Conservation (phyloP, 1,140 invertebrate genomes). For the Nymphalis io region DNA sequence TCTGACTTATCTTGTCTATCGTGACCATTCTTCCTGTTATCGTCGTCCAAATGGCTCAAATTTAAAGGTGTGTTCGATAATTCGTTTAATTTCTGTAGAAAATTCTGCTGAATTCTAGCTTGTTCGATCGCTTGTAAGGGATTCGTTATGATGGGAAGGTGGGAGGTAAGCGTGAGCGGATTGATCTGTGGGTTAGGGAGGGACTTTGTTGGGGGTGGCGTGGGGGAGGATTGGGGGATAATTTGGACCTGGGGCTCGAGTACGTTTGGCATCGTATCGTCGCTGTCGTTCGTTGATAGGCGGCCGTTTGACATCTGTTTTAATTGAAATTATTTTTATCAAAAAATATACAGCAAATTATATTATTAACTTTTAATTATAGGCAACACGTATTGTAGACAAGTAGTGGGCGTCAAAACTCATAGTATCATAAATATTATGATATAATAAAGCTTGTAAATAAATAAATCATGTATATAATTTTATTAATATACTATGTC, state of each 20-base stretch:
- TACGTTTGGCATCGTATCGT: conserved; percentile 73
- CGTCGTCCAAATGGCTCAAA: conserved; percentile 74
- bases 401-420: no score
- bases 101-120: conserved; percentile 63
- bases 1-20: conserved; percentile 52
- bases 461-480: no score
- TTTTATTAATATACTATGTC: no score
- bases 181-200: conserved; percentile 43
- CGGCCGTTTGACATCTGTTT: conserved; percentile 72
- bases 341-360: not conserved
- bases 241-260: conserved; percentile 74
- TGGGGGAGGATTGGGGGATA: conserved; percentile 64
- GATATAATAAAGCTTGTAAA: no score
- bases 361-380: no score
- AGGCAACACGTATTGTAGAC: no score
- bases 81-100: conserved; percentile 70
- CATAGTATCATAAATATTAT: no score
- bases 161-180: conserved; percentile 40
- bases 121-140: conserved; percentile 68
- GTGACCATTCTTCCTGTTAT: conserved; percentile 57
- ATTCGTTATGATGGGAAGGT: conserved; percentile 56
- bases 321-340: not conserved
- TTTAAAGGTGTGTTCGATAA: conserved; percentile 75
- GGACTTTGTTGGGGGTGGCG: conserved; percentile 49
- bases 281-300: conserved; percentile 74